Base-by-base conservation (phyloP, 1,140 invertebrate species). In the Drosophila lacertosa region DNA sequence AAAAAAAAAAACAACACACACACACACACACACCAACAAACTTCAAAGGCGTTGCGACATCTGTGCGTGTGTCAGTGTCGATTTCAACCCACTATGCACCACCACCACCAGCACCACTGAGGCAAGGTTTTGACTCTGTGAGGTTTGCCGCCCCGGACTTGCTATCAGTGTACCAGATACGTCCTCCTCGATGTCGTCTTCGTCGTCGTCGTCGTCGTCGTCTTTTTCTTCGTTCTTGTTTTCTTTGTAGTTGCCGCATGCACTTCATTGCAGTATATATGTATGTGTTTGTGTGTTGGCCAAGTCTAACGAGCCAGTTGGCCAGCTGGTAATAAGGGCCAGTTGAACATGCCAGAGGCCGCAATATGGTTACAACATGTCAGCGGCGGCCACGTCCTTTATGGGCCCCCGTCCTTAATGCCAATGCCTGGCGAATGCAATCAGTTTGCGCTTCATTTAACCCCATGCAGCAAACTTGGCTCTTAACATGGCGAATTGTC, bases 21-120 rank as follows among this genome's bases (percentile, higher is more conserved):
- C n/a, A n/a, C n/a, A n/a, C n/a, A n/a, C n/a, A n/a, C n/a, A n/a
- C n/a, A n/a, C n/a, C n/a, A 62, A 42, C n/a, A 37, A 51, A 84
- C 81, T 74, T 86, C 81, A 86, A 86, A 86, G 81, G 81, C 77
- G 77, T 60, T 88, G 82, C 81, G 82, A 88, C 81, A 67, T 72
- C 45, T 57, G 60, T 67, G 69, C 69, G 69, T 72, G 69, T 72
- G 69, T 72, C 69, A 67, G 69, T 84, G 81, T 84, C 82, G 79
- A 83, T 88, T 78, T 81, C 81, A 84, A 63, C 68, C 68, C 68
- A 71, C 68, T 40, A 66, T 70, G 67, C 67, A 65, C 7, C 62
- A 54, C 20, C 48, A 44, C 39, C 39, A 47, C 40, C 59, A 42
- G 47, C 48, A 33, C 32, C 32, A n/a, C 32, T 7, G 13, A 33